Evolutionary conservation across 2,888 invertebrate genomes (phyloP).

Genomic region (Papilio gigon): DNA sequence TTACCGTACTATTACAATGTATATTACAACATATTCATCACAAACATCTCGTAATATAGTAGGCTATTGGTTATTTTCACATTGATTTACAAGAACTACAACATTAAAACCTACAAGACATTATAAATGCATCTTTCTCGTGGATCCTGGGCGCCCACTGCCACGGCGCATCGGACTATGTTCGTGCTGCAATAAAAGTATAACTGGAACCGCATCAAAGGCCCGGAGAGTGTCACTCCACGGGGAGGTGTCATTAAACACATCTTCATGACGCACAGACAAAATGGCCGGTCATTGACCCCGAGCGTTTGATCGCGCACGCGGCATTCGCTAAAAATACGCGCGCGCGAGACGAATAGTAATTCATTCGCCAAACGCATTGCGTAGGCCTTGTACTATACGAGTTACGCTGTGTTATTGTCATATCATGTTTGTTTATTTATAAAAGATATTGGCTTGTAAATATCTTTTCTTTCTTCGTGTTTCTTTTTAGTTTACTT

Average conservation of each 20-base stretch:
- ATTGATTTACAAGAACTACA: too few relatives aligned
- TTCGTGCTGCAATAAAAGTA: slow-evolving; percentile 25
- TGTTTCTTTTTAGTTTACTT: too few relatives aligned
- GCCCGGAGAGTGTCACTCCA: slow-evolving; percentile 12
- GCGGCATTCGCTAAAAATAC: slow-evolving; percentile 59
- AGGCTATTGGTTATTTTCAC: not conserved
- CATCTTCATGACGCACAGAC: slow-evolving; percentile 45
- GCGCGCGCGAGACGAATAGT: slow-evolving; percentile 50
- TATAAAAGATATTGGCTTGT: not conserved
- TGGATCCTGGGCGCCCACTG: not conserved
- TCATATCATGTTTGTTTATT: not conserved
- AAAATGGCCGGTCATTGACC: slow-evolving; percentile 54
- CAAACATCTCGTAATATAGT: not conserved
- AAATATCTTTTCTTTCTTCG: not conserved
- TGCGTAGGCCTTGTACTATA: slow-evolving; percentile 15
- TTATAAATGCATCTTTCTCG: too few relatives aligned
- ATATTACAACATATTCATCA: not conserved
- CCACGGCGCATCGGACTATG: slow-evolving; percentile 4
- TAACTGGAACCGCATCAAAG: slow-evolving; percentile 25
- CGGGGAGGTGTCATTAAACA: slow-evolving; percentile 45
- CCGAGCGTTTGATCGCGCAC: slow-evolving; percentile 50
- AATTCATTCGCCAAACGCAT: slow-evolving; percentile 40
- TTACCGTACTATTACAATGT: not conserved
- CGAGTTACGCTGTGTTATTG: slow-evolving; percentile 6
- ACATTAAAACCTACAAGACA: not conserved